Conservation (phyloP, 2,113 vertebrate genomes). For the pig (Sus scrofa) region T2T-Sscrofa CM000822.6:18002001-18002500, state of each 20-base stretch:
- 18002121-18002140: neutral
- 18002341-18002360: neutral
- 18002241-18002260: neutral
- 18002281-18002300: neutral
- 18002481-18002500: constrained; percentile 13
- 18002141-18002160: neutral
- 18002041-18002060: neutral
- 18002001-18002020: neutral
- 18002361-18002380: constrained; percentile 24
- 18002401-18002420: neutral
- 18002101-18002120: neutral
- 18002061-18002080: neutral
- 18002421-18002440: neutral
- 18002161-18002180: neutral
- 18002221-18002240: neutral
- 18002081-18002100: neutral
- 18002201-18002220: neutral
- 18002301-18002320: neutral
- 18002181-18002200: neutral
- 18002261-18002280: neutral
- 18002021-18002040: neutral
- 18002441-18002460: neutral
- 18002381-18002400: neutral
- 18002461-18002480: neutral
- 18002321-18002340: neutral